These are phyloP conservation scores for Hemiprocne comata DNA, from an alignment of 2,113 vertebrate species.

Conservation along the genomic window DNA sequence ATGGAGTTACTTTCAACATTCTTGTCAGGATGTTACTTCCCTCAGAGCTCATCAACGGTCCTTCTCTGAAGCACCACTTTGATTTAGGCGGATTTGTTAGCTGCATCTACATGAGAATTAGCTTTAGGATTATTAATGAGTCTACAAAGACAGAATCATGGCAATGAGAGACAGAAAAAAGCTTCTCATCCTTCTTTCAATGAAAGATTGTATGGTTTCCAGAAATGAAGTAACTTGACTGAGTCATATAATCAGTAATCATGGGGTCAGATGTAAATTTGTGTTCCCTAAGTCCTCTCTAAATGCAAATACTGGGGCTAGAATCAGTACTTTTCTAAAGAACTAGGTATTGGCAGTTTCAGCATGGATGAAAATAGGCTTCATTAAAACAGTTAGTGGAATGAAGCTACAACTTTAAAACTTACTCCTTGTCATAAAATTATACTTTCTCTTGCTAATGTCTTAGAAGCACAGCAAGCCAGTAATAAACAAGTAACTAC, in stretches of 20 bases:
- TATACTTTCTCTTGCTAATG: background rate
- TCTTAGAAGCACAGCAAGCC: background rate
- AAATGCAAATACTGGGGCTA: background rate
- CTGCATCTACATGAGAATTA: conserved; percentile 26
- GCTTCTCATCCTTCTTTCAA: background rate
- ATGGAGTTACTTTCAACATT: background rate
- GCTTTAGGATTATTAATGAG: conserved; percentile 17
- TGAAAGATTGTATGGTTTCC: background rate
- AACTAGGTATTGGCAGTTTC: background rate
- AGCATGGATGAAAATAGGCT: background rate
- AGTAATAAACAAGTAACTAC: background rate
- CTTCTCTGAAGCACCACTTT: background rate
- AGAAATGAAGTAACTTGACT: background rate
- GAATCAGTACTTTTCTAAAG: background rate
- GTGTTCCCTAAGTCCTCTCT: background rate
- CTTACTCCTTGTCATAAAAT: background rate
- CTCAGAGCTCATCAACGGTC: background rate
- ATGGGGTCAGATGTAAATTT: conserved; percentile 2
- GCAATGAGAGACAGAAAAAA: conserved; percentile 17
- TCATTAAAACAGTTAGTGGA: background rate
- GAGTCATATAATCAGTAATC: background rate
- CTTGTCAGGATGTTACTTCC: background rate
- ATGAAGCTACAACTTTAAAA: background rate
- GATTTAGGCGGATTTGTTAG: conserved; percentile 5
- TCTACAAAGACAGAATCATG: background rate